A percentile compares a stretch with the other conserved stretches of the same genome.
Conservation (phyloP, 2,797 vertebrate species). For the Thripadectes ignobilis region DNA sequence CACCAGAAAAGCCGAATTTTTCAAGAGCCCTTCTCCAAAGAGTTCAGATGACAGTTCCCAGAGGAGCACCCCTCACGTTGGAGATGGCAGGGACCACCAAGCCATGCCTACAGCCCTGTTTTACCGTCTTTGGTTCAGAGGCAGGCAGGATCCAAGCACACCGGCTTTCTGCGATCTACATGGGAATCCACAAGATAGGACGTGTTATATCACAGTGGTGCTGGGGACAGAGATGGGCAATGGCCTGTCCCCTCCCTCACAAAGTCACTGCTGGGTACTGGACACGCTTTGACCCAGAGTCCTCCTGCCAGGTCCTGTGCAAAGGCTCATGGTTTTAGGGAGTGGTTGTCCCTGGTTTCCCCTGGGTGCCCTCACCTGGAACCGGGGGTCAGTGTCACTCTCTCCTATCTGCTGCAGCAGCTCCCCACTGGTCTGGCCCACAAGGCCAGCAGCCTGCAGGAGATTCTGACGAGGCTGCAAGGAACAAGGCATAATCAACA, state of each 20-base stretch:
- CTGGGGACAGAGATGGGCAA: neutral
- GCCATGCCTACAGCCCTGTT: constrained; percentile 2
- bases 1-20: constrained; percentile 16
- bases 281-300: fast-evolving
- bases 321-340: neutral
- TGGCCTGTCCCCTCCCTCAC: neutral
- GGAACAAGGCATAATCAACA: neutral
- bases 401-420: constrained; percentile 96
- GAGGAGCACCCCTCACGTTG: neutral
- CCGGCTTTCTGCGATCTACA: constrained; percentile 69
- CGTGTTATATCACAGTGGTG: neutral
- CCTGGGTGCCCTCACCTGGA: constrained; percentile 83
- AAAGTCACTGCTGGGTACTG: fast-evolving
- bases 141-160: constrained; percentile 45
- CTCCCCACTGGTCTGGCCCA: constrained; percentile 94
- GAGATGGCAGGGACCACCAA: neutral
- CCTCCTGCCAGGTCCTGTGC: neutral
- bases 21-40: neutral
- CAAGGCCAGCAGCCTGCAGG: constrained; percentile 93
- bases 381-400: constrained; percentile 90
- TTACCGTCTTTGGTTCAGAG: constrained; percentile 72
- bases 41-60: neutral
- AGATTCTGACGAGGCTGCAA: constrained; percentile 93
- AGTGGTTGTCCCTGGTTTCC: fast-evolving
- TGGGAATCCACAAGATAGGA: constrained; percentile 76